Evolutionary conservation across 2,888 invertebrate species (phyloP).

Genomic region (Tridacna crocea): DNA sequence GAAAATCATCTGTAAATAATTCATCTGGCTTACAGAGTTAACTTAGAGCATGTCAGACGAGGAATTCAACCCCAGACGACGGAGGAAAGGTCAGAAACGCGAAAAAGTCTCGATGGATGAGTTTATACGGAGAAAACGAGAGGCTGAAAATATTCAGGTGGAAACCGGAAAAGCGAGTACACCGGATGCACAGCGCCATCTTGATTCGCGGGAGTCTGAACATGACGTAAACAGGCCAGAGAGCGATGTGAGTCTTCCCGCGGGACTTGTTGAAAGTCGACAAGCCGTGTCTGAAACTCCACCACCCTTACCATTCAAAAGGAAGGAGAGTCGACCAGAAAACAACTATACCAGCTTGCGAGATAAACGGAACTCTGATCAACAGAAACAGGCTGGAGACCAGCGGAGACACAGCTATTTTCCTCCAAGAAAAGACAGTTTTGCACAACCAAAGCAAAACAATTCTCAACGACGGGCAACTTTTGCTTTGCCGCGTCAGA

Average conservation of each 20-base stretch:
- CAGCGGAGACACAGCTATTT: not conserved
- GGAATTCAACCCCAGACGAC: conserved; percentile 10
- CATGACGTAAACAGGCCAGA: not conserved
- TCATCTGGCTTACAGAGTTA: too few relatives aligned
- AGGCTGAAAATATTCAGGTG: conserved; percentile 19
- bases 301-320: conserved; percentile 6
- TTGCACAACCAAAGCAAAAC: not conserved
- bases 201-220: not conserved
- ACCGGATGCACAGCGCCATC: not conserved
- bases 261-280: conserved; percentile 1
- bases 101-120: conserved; percentile 22
- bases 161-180: not conserved
- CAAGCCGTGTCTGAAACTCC: conserved; percentile 6
- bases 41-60: conserved; percentile 1
- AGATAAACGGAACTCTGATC: not conserved
- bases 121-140: conserved; percentile 13
- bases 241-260: not conserved
- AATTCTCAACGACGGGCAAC: not conserved
- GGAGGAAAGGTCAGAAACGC: conserved; percentile 6
- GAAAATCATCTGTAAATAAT: too few relatives aligned
- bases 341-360: not conserved
- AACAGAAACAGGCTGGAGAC: not conserved
- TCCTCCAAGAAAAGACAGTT: not conserved
- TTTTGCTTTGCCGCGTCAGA: conserved; percentile 10
- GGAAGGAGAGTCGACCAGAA: conserved; percentile 4